Evolutionary conservation across 2,797 vertebrate genomes (phyloP).

Genomic region (Pseudotriccus pelzelni): DNA sequence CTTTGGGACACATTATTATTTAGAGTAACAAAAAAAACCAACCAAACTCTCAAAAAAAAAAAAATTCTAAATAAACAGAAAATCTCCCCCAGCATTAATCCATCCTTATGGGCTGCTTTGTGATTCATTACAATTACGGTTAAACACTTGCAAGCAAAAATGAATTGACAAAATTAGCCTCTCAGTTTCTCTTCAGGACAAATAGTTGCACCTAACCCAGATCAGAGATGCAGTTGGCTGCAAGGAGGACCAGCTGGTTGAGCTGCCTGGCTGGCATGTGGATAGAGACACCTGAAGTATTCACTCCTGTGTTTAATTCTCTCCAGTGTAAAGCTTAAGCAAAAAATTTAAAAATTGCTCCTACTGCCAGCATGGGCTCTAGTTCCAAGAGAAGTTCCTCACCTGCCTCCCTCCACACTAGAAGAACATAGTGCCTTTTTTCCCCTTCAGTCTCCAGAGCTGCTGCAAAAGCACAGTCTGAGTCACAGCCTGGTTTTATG

Average conservation of each 20-base stretch:
- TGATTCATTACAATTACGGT: not conserved
- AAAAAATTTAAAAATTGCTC: not conserved
- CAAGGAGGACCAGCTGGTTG: not conserved
- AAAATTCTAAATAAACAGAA: not conserved
- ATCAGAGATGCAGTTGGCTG: not conserved
- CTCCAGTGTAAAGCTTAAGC: not conserved
- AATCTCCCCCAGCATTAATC: not conserved
- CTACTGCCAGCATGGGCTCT: not conserved
- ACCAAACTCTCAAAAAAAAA: not conserved
- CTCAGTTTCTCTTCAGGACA: not conserved
- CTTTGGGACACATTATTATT: not conserved
- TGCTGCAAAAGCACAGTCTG: not conserved
- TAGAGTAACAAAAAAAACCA: not conserved
- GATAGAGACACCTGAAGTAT: not conserved
- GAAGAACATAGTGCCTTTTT: not conserved
- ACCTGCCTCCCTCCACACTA: not conserved
- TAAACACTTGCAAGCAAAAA: not conserved
- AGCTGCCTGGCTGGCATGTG: not conserved
- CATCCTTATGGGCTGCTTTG: not conserved
- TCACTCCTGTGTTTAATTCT: not conserved
- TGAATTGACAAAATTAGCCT: not conserved
- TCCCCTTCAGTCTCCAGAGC: not conserved
- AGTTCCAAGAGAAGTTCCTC: not conserved
- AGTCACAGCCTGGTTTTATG: not conserved
- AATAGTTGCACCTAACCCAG: not conserved